Conservation (phyloP, 2,113 vertebrate species). For the Paracyprichromis sp. region DNA sequence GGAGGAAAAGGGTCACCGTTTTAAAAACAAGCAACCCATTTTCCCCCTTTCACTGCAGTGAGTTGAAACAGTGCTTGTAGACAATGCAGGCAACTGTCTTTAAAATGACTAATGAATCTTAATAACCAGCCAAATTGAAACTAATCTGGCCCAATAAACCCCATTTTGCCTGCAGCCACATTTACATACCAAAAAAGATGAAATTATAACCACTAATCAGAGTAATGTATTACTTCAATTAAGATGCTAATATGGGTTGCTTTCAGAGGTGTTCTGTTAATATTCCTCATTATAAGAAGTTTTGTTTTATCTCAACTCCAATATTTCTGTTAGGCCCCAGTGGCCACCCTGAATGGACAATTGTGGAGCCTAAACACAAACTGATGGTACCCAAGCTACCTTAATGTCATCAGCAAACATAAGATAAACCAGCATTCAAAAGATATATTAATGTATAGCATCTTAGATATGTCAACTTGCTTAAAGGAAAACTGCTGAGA, state of each 20-base stretch:
- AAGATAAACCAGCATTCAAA: not conserved
- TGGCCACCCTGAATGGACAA: not conserved
- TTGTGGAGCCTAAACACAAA: not conserved
- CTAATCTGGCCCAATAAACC: not conserved
- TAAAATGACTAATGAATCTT: not conserved
- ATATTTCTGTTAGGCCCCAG: not conserved
- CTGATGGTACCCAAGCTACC: not conserved
- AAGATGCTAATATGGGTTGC: not conserved
- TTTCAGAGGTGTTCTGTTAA: not conserved
- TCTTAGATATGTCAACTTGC: not conserved
- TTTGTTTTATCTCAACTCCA: not conserved
- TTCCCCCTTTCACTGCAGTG: not conserved
- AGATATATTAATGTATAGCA: not conserved
- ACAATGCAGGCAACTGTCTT: not conserved
- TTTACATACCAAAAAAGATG: not conserved
- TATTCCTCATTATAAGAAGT: not conserved
- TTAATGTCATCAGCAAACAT: not conserved
- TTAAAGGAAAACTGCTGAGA: not conserved
- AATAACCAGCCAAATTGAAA: not conserved
- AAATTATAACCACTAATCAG: not conserved
- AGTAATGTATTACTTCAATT: not conserved
- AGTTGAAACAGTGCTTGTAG: not conserved
- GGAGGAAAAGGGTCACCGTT: not conserved
- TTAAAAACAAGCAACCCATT: not conserved
- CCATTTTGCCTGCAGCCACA: not conserved